Conservation (phyloP, 2,113 vertebrate species). For the Cyanoramphus novaezelandiae region DNA sequence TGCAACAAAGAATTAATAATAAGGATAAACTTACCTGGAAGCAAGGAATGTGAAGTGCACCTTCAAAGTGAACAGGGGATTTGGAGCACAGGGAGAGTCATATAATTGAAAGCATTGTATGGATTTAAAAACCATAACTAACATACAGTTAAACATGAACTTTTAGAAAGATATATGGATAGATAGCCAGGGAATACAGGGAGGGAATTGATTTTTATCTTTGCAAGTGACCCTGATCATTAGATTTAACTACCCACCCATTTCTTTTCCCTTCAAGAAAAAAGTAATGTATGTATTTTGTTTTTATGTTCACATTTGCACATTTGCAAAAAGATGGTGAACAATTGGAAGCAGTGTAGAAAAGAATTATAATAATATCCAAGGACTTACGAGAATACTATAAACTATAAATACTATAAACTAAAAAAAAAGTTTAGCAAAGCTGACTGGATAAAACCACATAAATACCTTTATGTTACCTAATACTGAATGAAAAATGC, state of each 20-base stretch:
- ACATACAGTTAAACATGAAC: neutral
- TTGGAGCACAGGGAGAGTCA: neutral
- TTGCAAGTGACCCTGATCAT: neutral
- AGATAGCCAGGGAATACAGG: neutral
- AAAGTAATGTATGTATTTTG: neutral
- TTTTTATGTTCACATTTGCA: neutral
- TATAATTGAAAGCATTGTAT: neutral
- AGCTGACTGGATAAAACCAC: neutral
- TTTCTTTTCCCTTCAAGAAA: neutral
- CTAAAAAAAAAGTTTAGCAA: neutral
- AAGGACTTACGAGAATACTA: neutral
- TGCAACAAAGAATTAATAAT: neutral
- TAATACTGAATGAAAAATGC: neutral
- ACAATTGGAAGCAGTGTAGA: neutral
- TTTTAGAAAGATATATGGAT: neutral
- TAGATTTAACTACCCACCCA: neutral
- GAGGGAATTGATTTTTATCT: neutral
- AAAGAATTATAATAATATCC: neutral
- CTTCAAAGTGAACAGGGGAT: neutral
- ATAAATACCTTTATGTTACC: neutral
- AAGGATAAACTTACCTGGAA: neutral
- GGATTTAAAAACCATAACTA: neutral
- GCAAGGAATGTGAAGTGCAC: neutral
- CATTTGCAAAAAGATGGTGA: neutral
- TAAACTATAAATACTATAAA: neutral